These are phyloP conservation scores for Cavia aperea DNA, from an alignment of 2,113 vertebrate genomes.

Conservation along the genomic window DNA sequence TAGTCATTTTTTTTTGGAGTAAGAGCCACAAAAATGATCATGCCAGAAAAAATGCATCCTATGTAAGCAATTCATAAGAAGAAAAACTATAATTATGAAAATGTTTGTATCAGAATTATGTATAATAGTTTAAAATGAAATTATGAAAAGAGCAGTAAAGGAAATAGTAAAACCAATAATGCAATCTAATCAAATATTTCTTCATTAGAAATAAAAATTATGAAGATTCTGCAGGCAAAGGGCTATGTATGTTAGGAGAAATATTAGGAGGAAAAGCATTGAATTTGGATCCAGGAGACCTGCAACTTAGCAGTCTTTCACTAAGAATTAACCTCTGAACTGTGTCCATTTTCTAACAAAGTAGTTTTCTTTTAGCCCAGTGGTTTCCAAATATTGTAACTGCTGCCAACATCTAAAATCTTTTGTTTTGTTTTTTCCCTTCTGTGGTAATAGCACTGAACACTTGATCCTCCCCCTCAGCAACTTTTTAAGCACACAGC, in stretches of 20 bases:
- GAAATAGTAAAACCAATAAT: slow-evolving; percentile 23
- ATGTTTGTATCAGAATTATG: slow-evolving; percentile 48
- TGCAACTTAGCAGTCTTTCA: background rate
- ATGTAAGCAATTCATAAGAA: slow-evolving; percentile 32
- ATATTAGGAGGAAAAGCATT: background rate
- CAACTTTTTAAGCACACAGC: background rate
- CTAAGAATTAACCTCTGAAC: background rate
- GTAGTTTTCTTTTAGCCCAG: background rate
- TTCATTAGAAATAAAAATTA: background rate
- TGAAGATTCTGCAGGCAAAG: background rate
- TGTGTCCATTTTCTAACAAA: background rate
- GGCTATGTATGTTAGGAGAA: background rate
- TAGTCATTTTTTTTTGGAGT: slow-evolving; percentile 33
- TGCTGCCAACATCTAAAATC: background rate
- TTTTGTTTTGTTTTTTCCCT: background rate
- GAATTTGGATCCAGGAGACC: background rate
- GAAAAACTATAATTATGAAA: background rate
- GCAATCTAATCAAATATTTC: background rate
- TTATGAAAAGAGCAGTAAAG: background rate
- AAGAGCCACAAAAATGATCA: slow-evolving; percentile 36
- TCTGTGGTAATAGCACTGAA: background rate
- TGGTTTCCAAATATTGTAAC: background rate
- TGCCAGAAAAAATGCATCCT: slow-evolving; percentile 52
- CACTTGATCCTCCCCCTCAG: background rate
- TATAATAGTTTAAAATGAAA: slow-evolving; percentile 43